These are phyloP conservation scores for Conger conger DNA, from an alignment of 2,113 vertebrate species.

Conservation along the genomic window DNA sequence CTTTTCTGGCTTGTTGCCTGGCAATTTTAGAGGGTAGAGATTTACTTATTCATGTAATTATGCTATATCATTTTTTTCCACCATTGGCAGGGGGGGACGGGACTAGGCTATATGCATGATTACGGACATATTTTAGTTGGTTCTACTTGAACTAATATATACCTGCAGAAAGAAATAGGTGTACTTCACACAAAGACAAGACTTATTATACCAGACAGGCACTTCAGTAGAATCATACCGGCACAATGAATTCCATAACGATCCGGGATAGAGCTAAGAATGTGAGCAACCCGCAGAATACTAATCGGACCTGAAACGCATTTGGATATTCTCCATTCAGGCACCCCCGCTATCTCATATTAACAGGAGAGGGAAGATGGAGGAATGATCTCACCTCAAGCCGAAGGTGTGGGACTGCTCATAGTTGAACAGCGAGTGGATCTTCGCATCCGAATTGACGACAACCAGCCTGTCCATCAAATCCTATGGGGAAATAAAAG, in stretches of 20 bases:
- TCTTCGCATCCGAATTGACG: conserved; percentile 90
- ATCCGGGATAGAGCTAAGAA: conserved; percentile 34
- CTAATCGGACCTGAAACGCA: conserved; percentile 45
- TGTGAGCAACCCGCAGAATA: conserved; percentile 9
- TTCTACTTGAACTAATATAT: not conserved
- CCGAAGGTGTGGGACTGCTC: conserved; percentile 94
- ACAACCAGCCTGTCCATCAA: conserved; percentile 89
- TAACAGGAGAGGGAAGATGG: not conserved
- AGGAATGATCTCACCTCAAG: conserved; percentile 80
- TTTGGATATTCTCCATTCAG: not conserved
- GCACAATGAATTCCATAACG: conserved; percentile 44
- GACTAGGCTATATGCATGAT: not conserved
- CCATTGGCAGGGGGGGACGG: not conserved
- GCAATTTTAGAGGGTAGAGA: not conserved
- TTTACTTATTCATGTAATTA: not conserved
- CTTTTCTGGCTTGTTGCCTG: not conserved
- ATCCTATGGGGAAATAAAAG: conserved; percentile 70
- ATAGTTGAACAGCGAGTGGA: conserved; percentile 90
- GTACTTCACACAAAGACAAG: conserved; percentile 20
- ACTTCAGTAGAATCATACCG: conserved; percentile 52
- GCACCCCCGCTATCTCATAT: conserved; percentile 19
- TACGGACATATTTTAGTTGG: not conserved
- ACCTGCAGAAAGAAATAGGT: not conserved
- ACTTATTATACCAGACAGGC: conserved; percentile 52
- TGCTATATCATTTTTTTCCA: not conserved